These are phyloP conservation scores for Discoglossus pictus DNA, from an alignment of 2,797 vertebrate species.

Conservation along the genomic window DNA sequence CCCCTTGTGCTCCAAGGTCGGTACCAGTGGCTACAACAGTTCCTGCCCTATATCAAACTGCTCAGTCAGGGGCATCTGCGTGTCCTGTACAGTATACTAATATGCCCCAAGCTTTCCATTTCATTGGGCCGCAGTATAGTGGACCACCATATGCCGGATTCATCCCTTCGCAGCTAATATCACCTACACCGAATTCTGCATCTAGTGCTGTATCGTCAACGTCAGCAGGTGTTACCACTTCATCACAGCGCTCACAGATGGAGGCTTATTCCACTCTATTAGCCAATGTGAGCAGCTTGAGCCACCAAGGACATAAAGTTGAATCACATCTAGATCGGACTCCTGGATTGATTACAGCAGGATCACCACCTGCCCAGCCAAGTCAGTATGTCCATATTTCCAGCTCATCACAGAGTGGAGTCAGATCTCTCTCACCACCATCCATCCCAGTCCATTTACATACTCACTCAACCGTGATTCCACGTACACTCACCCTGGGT, in stretches of 20 bases:
- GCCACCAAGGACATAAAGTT: conserved; percentile 75
- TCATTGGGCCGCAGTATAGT: conserved; percentile 85
- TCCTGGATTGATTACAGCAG: conserved; percentile 76
- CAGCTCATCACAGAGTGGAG: conserved; percentile 78
- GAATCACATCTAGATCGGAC: conserved; percentile 73
- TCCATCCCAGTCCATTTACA: conserved; percentile 81
- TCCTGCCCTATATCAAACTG: conserved; percentile 81
- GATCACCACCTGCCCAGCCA: conserved; percentile 74
- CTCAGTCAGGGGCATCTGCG: conserved; percentile 73
- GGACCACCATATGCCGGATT: conserved; percentile 85
- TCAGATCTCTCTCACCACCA: conserved; percentile 80
- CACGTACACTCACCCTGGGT: conserved; percentile 85
- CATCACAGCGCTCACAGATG: conserved; percentile 81
- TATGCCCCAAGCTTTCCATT: conserved; percentile 90
- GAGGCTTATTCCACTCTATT: conserved; percentile 89
- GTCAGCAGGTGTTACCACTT: conserved; percentile 71
- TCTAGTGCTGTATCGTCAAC: conserved; percentile 65
- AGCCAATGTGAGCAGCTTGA: conserved; percentile 73
- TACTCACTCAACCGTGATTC: conserved; percentile 84
- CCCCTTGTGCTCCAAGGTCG: conserved; percentile 74
- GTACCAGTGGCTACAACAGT: conserved; percentile 79
- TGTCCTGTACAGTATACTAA: conserved; percentile 89
- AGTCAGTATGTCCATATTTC: conserved; percentile 87
- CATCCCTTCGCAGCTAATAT: conserved; percentile 89
- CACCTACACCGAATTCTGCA: conserved; percentile 77